Evolutionary conservation across 2,113 vertebrate genomes (phyloP), one percentile per base, ranked within the genome.

Genomic region (Oryzias javanicus): DNA sequence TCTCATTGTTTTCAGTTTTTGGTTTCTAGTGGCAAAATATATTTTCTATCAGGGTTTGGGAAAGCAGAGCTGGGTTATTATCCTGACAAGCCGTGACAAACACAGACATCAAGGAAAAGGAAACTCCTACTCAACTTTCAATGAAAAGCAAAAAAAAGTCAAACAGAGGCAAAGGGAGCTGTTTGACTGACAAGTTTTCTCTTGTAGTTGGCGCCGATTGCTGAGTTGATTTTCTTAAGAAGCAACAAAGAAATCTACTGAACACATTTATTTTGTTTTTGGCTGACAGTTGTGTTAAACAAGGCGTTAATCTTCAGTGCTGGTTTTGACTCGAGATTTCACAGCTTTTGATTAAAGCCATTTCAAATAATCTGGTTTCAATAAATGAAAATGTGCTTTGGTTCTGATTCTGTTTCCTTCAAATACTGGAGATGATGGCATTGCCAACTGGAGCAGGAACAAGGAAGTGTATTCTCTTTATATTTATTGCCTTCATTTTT

Each of bases 171-270:
- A 50, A 16, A 15, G 15, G 49, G 49, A 41, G 22, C 55, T 13
- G 45, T 2, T 50, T 78, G 82, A 87, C 51, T 73, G 80, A 84
- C 75, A 66, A 15, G 52, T 53, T 27, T 53, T 58, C 27, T 74
- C 52, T 66, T 57, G 29, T 44, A 35, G 35, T 4, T 1, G 16
- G 20, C 45, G 17, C 44, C 57, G 53, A 72, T 70, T 55, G 61
- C 61, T 55, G 52, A 29, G 54, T 60, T 61, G 70, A 56, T 55
- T 72, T 60, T 64, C 17, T 1, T 1, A 2, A 35, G 42, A 19
- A 2, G 1, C 25, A 15, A 48, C 20, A 54, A 52, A 46, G 57
- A 49, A 29, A 44, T 58, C 3, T 61, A 63, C 67, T 59, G 3
- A 72, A 19, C 1, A 5, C 25, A 51, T 14, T 6, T 35, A n/a